Base-by-base conservation (phyloP, 2,888 invertebrate species). In the Acrobasis repandana region DNA sequence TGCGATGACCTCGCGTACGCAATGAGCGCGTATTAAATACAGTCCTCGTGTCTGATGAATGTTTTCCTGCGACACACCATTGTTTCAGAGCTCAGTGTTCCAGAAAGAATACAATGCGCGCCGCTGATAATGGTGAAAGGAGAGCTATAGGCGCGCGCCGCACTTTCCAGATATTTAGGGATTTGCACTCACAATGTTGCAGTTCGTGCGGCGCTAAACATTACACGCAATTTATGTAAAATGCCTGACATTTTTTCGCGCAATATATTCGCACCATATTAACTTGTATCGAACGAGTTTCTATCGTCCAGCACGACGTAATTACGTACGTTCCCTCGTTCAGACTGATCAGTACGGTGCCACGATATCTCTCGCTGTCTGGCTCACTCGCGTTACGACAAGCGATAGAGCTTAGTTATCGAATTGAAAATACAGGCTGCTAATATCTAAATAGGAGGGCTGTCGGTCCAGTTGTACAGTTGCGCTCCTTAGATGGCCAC, bases 391-490 rank as follows among this genome's bases (percentile, higher is more conserved):
- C 61, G 57, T 61, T 62, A 61, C 74, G 63, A 60, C 70, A 65
- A 67, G 69, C 73, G 74, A 72, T 69, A 74, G 75, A 69, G 75
- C 70, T 74, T 74, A 67, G 66, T 66, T 65, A 75, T 79, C 74
- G 76, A 80, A 74, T 83, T 79, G 78, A 83, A 86, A 85, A 85
- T 81, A 80, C 77, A 71, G 76, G 73, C 71, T 78, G 82, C 77
- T 80, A 80, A 83, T 83, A 74, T 83, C 85, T 83, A 86, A 86
- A 86, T 82, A 86, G 83, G 80, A 66, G 77, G 83, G 81, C 75
- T 73, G 75, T 79, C 74, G 77, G 80, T 83, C 89, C 87, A 87
- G 88, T 90, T 88, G 82, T 88, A 89, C 90, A 86, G 89, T 88
- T 88, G 90, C 83, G 72, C 79, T 78, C 88, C 90, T 71, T 89